Evolutionary conservation across 2,888 invertebrate genomes (phyloP), one percentile per base, ranked within the genome.

Genomic region (Clitarchus hookeri): DNA sequence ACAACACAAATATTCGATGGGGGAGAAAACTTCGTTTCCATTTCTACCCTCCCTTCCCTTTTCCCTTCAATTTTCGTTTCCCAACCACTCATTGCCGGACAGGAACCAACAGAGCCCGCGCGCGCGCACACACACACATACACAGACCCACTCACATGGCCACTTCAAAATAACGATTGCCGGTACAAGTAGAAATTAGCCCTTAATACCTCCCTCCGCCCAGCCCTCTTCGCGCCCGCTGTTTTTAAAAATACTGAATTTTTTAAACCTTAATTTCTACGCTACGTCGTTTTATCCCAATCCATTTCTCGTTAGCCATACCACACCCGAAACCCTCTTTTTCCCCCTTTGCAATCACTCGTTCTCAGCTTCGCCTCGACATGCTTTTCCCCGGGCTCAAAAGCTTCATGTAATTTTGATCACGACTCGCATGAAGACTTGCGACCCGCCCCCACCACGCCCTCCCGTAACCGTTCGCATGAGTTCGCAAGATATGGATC

Each of bases 381-480:
- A 65, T 65, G 65, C 65, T 65, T 65, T 36, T 4, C 36, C 36
- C 65, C 65, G 1, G 13, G 65, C 65, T 65, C 65, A n/a, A 65
- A 65, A 65, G 65, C 65, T 65, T 65, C 65, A 65, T 65, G 65
- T 65, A 65, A 65, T 65, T 65, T 65, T 65, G 65, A 65, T 65
- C 65, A 65, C 65, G 65, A 65, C 65, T 65, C 65, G 65, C 16
- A n/a, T 65, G 16, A 65, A 8, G 65, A 65, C 65, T n/a, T 11
- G 65, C 19, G 16, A 65, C 65, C 65, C n/a, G 8, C 65, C 65
- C 19, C n/a, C 65, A 11, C 65, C n/a, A 11, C 65, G 1, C 16
- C n/a, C 65, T 65, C n/a, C 65, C 19, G 23, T 9, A 65, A 65
- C 65, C 65, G n/a, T 48, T 2, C 3, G 0, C 65, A 65, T 65